Evolutionary conservation across 2,888 invertebrate species (phyloP).

Genomic region (Fissipunctia ypsillon): DNA sequence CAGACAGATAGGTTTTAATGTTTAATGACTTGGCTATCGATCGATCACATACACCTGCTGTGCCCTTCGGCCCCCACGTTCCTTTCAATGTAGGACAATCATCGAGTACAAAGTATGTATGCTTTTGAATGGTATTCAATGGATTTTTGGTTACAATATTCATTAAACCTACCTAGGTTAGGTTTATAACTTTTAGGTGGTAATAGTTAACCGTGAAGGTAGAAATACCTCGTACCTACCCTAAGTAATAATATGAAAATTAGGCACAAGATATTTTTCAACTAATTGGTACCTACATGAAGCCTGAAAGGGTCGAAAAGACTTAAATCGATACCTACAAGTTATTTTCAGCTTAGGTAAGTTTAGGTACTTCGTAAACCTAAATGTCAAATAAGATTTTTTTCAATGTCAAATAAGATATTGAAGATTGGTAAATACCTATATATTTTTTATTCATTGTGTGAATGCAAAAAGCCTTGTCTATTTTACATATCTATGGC

Average conservation of each 20-base stretch:
- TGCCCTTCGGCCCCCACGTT: slow-evolving; percentile 66
- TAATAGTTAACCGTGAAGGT: background rate
- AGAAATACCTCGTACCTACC: background rate
- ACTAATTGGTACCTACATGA: slow-evolving; percentile 5
- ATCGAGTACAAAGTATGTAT: slow-evolving; percentile 56
- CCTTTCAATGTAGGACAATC: slow-evolving; percentile 71
- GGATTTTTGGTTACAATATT: slow-evolving; percentile 2
- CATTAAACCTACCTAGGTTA: background rate
- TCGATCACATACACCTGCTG: slow-evolving; percentile 78
- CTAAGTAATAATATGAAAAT: background rate
- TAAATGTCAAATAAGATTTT: slow-evolving; percentile 3
- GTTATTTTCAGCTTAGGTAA: slow-evolving; percentile 15
- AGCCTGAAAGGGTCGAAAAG: background rate
- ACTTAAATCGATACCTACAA: background rate
- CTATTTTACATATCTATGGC: background rate
- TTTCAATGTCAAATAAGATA: no score
- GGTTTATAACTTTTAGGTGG: background rate
- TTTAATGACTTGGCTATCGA: slow-evolving; percentile 83
- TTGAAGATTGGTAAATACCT: background rate
- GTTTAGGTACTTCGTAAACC: background rate
- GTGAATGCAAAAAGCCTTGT: background rate
- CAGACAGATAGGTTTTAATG: slow-evolving; percentile 86
- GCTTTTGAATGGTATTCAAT: slow-evolving; percentile 46
- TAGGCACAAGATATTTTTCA: slow-evolving; percentile 6
- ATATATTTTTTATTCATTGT: background rate